A percentile compares a stretch with the other conserved stretches of the same genome.
phyloP scores from a whole-genome alignment of 2,888 invertebrate species.

The Griposia aprilina region DNA sequence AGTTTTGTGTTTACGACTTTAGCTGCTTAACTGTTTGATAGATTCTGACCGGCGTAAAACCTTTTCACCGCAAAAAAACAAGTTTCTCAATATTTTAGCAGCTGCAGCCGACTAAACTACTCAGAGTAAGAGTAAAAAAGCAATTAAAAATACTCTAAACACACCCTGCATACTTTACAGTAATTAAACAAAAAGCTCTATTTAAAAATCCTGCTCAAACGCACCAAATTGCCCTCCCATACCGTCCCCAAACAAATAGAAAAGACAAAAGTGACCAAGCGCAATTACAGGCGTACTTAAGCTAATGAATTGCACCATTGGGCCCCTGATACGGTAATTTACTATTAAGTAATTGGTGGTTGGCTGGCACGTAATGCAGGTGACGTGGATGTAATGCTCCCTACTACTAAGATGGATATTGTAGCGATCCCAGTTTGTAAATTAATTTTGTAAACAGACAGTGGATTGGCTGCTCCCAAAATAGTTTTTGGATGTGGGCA shows the following conservation, averaged over 20 bases:
- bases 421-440: background rate
- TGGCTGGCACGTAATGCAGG: slow-evolving; percentile 26
- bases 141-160: background rate
- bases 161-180: slow-evolving; percentile 1
- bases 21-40: too few species aligned
- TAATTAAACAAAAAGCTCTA: slow-evolving; percentile 22
- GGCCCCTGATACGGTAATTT: slow-evolving; percentile 45
- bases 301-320: slow-evolving; percentile 49
- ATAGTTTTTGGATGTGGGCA: background rate
- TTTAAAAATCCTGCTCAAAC: slow-evolving; percentile 28
- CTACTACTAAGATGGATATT: background rate
- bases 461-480: background rate
- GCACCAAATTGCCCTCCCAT: slow-evolving; percentile 7
- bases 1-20: too few species aligned
- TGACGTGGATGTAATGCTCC: slow-evolving; percentile 10
- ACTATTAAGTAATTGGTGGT: slow-evolving; percentile 50
- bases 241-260: slow-evolving; percentile 27
- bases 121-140: slow-evolving; percentile 8
- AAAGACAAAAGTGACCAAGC: slow-evolving; percentile 30
- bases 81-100: too few species aligned
- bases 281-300: slow-evolving; percentile 50
- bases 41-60: too few species aligned
- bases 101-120: background rate
- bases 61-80: too few species aligned
- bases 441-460: background rate